A percentile compares a stretch with the other conserved stretches of the same genome.
These are phyloP conservation scores for Nothocercus nigrocapillus DNA, from an alignment of 2,113 vertebrate genomes.

Conservation along the genomic window DNA sequence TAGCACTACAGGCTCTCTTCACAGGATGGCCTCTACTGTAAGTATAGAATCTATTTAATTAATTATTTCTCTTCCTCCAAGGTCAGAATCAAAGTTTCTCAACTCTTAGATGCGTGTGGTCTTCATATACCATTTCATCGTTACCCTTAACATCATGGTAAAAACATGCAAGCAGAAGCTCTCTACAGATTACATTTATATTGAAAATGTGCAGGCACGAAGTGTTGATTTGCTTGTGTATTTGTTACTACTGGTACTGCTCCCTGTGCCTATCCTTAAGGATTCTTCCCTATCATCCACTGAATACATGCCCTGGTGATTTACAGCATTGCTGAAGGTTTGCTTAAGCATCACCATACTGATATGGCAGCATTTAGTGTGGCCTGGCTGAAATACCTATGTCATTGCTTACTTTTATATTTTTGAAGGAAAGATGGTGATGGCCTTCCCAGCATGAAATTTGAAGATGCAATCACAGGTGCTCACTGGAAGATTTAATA, in stretches of 20 bases:
- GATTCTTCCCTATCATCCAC: background rate
- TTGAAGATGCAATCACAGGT: background rate
- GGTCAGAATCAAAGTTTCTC: background rate
- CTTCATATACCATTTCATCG: background rate
- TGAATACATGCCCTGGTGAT: background rate
- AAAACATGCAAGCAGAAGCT: background rate
- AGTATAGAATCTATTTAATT: background rate
- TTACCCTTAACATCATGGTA: background rate
- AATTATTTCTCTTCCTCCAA: background rate
- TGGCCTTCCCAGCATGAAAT: background rate
- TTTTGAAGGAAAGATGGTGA: background rate
- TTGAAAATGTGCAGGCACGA: background rate
- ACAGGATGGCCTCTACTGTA: background rate
- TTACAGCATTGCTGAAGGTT: background rate
- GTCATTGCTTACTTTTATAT: background rate
- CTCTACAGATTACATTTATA: conserved; percentile 4
- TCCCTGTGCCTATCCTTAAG: background rate
- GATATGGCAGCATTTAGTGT: background rate
- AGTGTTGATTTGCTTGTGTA: background rate
- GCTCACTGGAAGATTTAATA: background rate
- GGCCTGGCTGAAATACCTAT: background rate
- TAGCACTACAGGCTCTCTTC: background rate
- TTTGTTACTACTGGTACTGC: background rate
- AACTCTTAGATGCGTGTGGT: background rate
- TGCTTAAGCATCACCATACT: background rate